Percentiles rank a stretch among this genome's conserved stretches.
Evolutionary conservation across 1,140 invertebrate species (phyloP).

Genomic region (Drosophila subobscura): DNA sequence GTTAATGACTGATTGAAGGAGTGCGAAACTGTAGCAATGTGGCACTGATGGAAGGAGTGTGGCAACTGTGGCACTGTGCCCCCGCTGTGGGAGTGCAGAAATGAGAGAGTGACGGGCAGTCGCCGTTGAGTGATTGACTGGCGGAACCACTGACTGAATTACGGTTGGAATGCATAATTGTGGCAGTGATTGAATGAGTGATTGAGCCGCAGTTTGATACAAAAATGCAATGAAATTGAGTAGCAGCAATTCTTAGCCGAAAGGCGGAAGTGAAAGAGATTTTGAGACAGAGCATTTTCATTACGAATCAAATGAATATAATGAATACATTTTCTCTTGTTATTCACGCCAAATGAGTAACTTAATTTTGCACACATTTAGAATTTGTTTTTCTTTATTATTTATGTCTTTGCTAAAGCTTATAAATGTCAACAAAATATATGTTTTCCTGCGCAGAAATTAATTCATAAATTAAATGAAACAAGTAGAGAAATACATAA

Average conservation of each 20-base stretch:
- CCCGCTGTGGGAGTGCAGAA: too few species aligned
- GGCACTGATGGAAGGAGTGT: slow-evolving; percentile 8
- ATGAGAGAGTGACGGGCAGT: too few species aligned
- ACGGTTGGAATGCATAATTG: background rate
- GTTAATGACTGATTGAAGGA: slow-evolving; percentile 27
- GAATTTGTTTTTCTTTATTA: background rate
- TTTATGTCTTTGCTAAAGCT: background rate
- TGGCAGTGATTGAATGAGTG: slow-evolving; percentile 13
- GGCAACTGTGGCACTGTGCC: too few species aligned
- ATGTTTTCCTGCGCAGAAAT: background rate
- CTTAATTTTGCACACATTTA: too few species aligned
- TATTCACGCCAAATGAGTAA: too few species aligned
- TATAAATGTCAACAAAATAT: slow-evolving; percentile 45
- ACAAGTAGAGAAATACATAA: too few species aligned
- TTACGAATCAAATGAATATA: too few species aligned
- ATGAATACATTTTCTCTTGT: too few species aligned
- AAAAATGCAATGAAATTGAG: background rate
- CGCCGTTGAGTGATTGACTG: slow-evolving; percentile 29
- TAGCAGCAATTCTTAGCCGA: background rate
- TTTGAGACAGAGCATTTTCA: background rate
- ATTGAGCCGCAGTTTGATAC: slow-evolving; percentile 22
- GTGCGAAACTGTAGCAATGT: background rate
- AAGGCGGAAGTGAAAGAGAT: slow-evolving; percentile 6
- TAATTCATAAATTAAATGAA: too few species aligned
- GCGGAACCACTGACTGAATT: slow-evolving; percentile 5